phyloP scores from a whole-genome alignment of 37 sponge, comb jelly and placozoan species.

The Cliona cf. orientalis region DNA sequence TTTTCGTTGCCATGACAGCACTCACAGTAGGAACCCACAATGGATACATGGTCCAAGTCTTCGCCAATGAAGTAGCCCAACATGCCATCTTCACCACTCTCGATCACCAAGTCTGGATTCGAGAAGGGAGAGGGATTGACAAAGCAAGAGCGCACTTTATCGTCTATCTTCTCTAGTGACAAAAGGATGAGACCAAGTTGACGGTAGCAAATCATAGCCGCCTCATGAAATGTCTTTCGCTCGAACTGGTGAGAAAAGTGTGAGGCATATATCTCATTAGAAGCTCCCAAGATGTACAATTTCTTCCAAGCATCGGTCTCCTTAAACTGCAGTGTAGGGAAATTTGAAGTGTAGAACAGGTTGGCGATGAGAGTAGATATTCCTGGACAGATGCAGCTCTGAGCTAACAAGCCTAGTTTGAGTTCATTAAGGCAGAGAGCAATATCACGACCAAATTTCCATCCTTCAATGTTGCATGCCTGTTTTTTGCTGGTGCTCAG shows the following conservation, averaged over 20 bases:
- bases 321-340: background rate
- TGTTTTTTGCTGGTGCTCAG: slow-evolving; percentile 42
- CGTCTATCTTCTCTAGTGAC: slow-evolving; percentile 43
- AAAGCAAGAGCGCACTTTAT: background rate
- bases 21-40: slow-evolving; percentile 10
- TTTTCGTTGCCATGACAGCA: too few relatives aligned
- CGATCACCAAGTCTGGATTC: background rate
- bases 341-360: slow-evolving; percentile 58
- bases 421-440: slow-evolving; percentile 75
- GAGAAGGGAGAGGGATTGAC: slow-evolving; percentile 31
- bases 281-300: slow-evolving; percentile 63
- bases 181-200: slow-evolving; percentile 72
- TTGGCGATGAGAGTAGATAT: slow-evolving; percentile 82
- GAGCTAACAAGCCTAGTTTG: slow-evolving; percentile 78
- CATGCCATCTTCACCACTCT: background rate
- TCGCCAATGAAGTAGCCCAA: slow-evolving; percentile 77
- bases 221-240: slow-evolving; percentile 39
- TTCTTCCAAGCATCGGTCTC: slow-evolving; percentile 32
- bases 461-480: slow-evolving; percentile 43
- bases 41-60: slow-evolving; percentile 17
- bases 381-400: slow-evolving; percentile 83
- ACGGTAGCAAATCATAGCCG: slow-evolving; percentile 68
- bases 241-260: slow-evolving; percentile 55
- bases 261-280: slow-evolving; percentile 72
- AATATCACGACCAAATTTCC: slow-evolving; percentile 49